phyloP scores from a whole-genome alignment of 2,797 vertebrate species.

The Poeciliopsis infans region DNA sequence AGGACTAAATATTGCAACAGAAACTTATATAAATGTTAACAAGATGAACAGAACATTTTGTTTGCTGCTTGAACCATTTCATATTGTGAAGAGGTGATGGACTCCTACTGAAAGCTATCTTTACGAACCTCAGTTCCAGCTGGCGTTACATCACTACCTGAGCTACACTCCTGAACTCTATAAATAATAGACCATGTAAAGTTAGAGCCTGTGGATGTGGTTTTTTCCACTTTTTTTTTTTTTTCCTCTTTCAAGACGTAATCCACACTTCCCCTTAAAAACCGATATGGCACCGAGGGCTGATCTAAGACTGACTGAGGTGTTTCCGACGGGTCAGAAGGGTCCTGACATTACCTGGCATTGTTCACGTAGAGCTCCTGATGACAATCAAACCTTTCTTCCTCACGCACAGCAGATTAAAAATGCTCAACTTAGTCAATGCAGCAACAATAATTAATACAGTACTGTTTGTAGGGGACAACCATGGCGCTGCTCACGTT shows the following conservation, averaged over 20 bases:
- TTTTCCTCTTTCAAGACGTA: constrained; percentile 31
- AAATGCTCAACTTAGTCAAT: neutral
- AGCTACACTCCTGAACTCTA: constrained; percentile 16
- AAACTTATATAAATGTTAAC: neutral
- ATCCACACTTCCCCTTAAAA: constrained; percentile 50
- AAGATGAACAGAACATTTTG: neutral
- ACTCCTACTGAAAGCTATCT: neutral
- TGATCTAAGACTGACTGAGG: constrained; percentile 27
- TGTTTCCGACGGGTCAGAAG: constrained; percentile 6
- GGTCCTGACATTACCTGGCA: constrained; percentile 38
- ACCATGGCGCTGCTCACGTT: constrained; percentile 10
- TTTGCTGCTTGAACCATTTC: neutral
- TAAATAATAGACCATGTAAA: constrained; percentile 74
- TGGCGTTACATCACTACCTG: constrained; percentile 15
- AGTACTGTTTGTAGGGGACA: neutral
- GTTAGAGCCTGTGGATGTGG: constrained; percentile 12
- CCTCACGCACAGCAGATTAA: constrained; percentile 24
- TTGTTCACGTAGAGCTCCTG: constrained; percentile 1
- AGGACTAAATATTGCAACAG: neutral
- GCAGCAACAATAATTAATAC: neutral
- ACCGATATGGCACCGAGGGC: constrained; percentile 39
- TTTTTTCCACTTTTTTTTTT: constrained; percentile 48
- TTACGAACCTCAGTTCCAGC: neutral
- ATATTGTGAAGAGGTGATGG: neutral
- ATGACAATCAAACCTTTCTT: constrained; percentile 30